Conservation (phyloP, 2,113 vertebrate species). For the Nerophis lumbriciformis region DNA sequence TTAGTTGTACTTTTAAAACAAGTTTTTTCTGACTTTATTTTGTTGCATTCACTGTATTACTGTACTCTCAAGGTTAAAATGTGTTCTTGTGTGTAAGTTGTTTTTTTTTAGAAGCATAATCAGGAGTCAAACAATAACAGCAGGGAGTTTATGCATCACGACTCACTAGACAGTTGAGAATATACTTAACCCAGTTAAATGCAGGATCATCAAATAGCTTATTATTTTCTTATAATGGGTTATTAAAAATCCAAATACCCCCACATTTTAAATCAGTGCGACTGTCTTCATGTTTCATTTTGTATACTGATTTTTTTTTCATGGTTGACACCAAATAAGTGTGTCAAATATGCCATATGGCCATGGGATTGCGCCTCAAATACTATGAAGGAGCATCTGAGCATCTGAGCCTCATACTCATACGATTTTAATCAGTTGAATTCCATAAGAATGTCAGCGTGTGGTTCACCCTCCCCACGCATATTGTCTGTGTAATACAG, state of each 20-base stretch:
- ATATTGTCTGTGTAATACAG: slow-evolving; percentile 2
- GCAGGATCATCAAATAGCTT: not conserved
- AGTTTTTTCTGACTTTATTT: no score
- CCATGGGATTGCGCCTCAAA: not conserved
- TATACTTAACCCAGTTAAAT: not conserved
- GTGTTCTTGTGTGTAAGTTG: not conserved
- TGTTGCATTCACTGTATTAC: no score
- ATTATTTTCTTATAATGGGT: slow-evolving; percentile 2
- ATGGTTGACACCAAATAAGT: slow-evolving; percentile 8
- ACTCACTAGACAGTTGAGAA: not conserved
- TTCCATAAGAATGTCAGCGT: slow-evolving; percentile 61
- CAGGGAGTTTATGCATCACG: not conserved
- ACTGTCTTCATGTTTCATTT: not conserved
- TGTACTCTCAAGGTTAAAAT: not conserved
- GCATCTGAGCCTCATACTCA: slow-evolving; percentile 47
- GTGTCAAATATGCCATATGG: slow-evolving; percentile 17
- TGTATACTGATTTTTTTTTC: slow-evolving; percentile 13
- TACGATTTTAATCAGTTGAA: slow-evolving; percentile 60
- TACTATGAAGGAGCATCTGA: slow-evolving; percentile 23
- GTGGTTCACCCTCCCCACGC: slow-evolving; percentile 39
- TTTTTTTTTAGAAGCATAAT: not conserved
- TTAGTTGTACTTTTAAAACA: no score
- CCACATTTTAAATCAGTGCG: slow-evolving; percentile 1
- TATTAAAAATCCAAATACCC: slow-evolving; percentile 7
- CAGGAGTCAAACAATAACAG: not conserved